These are phyloP conservation scores for Uromys caudimaculatus DNA, from an alignment of 2,797 vertebrate species.

Conservation along the genomic window DNA sequence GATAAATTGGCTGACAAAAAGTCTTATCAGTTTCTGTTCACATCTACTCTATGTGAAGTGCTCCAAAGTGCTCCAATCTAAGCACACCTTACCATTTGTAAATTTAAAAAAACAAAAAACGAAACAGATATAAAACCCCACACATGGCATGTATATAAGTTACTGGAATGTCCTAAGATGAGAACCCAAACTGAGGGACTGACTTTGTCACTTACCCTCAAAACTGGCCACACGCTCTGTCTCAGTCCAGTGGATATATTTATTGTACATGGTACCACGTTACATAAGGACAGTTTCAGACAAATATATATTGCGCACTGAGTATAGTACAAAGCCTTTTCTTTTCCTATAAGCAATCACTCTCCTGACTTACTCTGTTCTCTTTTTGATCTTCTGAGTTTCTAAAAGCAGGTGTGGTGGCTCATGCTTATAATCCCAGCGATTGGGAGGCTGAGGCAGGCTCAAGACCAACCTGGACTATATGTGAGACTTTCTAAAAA, in stretches of 20 bases:
- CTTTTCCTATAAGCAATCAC: background rate
- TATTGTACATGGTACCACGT: background rate
- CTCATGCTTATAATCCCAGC: background rate
- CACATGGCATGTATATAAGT: background rate
- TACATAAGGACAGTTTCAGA: background rate
- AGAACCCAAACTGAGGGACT: background rate
- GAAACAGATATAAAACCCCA: background rate
- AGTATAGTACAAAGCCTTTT: background rate
- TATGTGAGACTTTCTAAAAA: background rate
- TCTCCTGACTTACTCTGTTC: background rate
- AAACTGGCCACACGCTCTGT: too few relatives aligned
- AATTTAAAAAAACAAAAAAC: background rate
- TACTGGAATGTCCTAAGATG: background rate
- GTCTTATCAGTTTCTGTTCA: background rate
- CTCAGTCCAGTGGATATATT: background rate
- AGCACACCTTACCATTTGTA: background rate
- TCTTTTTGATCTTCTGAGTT: background rate
- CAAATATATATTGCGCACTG: too few relatives aligned
- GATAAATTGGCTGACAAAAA: constrained; percentile 10
- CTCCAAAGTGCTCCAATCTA: background rate
- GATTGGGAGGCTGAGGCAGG: background rate
- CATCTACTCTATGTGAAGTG: background rate
- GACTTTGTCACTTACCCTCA: background rate
- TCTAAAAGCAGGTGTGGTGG: background rate
- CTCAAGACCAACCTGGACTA: background rate